These are phyloP conservation scores for Vipera ursinii DNA, from an alignment of 2,797 vertebrate genomes.

Conservation along the genomic window DNA sequence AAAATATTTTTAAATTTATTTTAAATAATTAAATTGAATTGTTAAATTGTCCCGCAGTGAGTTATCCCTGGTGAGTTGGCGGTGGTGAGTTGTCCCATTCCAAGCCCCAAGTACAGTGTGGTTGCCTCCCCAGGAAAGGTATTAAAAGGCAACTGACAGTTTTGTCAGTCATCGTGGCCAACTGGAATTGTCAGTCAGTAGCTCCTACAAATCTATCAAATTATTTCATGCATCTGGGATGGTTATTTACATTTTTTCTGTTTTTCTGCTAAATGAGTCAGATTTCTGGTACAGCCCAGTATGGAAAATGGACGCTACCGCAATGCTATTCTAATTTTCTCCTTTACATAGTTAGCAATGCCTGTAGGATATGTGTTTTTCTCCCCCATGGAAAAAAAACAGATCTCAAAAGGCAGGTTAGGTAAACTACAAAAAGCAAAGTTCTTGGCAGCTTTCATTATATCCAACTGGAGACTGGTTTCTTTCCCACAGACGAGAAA, in stretches of 20 bases:
- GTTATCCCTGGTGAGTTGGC: background rate
- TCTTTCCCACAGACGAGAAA: constrained; percentile 40
- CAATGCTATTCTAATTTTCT: constrained; percentile 7
- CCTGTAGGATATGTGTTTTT: background rate
- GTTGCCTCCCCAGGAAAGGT: background rate
- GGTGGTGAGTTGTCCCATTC: background rate
- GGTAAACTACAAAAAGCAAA: background rate
- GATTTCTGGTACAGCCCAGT: background rate
- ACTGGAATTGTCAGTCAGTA: background rate
- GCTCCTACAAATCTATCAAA: background rate
- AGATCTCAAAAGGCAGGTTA: background rate
- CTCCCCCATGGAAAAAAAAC: background rate
- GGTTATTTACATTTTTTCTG: background rate
- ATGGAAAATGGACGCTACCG: background rate
- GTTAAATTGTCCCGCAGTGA: background rate
- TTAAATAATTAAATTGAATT: background rate
- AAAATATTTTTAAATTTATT: background rate
- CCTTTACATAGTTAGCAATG: background rate
- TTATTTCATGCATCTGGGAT: background rate
- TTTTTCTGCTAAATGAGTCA: background rate
- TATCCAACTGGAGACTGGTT: background rate
- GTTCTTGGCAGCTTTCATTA: constrained; percentile 18
- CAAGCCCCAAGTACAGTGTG: background rate
- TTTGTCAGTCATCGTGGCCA: background rate
- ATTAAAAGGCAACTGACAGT: background rate